A percentile compares a stretch with the other conserved stretches of the same genome.
Evolutionary conservation across 2,113 vertebrate genomes (phyloP).

Genomic region (Oncorhynchus clarkii): DNA sequence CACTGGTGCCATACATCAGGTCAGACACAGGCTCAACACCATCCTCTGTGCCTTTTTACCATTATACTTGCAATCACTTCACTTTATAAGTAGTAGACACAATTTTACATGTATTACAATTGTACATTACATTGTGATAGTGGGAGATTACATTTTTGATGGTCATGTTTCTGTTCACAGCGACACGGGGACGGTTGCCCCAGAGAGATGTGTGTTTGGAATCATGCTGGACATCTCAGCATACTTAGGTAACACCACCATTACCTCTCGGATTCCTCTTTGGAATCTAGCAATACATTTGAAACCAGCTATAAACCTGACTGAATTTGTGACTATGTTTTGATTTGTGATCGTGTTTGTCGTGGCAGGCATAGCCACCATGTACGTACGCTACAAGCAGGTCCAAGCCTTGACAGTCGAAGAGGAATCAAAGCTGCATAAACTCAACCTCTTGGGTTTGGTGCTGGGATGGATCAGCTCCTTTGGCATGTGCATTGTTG

Average conservation of each 20-base stretch:
- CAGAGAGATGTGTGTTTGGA: constrained; percentile 92
- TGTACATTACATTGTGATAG: too few relatives aligned
- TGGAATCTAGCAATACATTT: background rate
- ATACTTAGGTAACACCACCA: constrained; percentile 77
- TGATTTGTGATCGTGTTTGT: background rate
- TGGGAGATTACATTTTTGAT: background rate
- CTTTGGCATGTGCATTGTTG: constrained; percentile 87
- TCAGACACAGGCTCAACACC: constrained; percentile 51
- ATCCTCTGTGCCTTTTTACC: background rate
- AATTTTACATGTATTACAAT: background rate
- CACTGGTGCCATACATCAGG: constrained; percentile 93
- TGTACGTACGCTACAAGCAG: constrained; percentile 88
- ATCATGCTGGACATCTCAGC: constrained; percentile 87
- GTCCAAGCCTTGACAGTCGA: constrained; percentile 73
- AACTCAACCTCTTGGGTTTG: constrained; percentile 77
- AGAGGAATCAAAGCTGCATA: constrained; percentile 61
- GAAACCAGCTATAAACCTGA: background rate
- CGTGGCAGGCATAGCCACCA: constrained; percentile 79
- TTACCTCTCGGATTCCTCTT: constrained; percentile 12
- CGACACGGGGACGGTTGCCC: constrained; percentile 84
- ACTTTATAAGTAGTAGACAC: background rate
- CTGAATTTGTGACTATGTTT: background rate
- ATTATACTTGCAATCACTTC: background rate
- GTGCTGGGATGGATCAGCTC: constrained; percentile 80
- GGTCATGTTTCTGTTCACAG: constrained; percentile 65